Evolutionary conservation across 2,797 vertebrate genomes (phyloP).

Genomic region (Lemur catta): DNA sequence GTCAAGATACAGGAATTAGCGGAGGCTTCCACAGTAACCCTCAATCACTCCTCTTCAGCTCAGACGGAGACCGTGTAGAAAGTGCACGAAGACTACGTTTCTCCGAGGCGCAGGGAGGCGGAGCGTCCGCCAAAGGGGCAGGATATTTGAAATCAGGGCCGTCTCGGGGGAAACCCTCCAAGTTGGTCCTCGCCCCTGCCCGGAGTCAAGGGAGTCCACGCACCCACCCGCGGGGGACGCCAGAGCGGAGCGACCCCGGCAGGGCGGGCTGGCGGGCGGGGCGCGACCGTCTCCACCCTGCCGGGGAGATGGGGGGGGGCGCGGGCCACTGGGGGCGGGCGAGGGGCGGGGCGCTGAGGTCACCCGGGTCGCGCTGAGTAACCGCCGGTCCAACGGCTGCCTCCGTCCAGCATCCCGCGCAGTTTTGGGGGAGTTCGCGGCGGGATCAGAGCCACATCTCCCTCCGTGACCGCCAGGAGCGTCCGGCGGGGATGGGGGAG

Average conservation of each 20-base stretch:
- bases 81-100: fast-evolving
- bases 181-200: fast-evolving
- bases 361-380: fast-evolving
- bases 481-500: not conserved
- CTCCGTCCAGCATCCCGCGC: fast-evolving
- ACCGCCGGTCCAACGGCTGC: not conserved
- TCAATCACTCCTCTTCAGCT: not conserved
- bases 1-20: not conserved
- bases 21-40: not conserved
- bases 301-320: fast-evolving
- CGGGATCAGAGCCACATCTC: not conserved
- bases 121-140: not conserved
- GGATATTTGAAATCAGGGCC: conserved; percentile 36
- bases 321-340: not conserved
- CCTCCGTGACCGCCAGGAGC: not conserved
- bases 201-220: not conserved
- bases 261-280: no score
- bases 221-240: fast-evolving
- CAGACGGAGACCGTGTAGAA: not conserved
- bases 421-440: not conserved
- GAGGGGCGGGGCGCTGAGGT: not conserved
- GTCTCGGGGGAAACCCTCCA: not conserved
- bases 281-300: not conserved
- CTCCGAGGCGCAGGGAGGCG: not conserved
- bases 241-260: fast-evolving